Evolutionary conservation across 2,113 vertebrate species (phyloP).

Genomic region (Lynx canadensis): DNA sequence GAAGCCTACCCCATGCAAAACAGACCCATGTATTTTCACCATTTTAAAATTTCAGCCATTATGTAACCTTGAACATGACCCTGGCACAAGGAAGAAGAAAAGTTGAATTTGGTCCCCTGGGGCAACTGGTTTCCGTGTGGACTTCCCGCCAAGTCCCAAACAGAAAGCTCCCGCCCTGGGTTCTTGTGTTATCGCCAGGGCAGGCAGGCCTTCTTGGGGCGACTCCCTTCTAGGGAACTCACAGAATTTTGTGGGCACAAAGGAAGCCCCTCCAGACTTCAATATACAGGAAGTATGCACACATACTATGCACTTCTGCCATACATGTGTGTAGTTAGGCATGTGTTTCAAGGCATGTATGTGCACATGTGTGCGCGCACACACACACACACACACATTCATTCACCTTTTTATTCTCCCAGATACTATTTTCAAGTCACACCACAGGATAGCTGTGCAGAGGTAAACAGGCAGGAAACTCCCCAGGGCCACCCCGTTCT

Average conservation of each 20-base stretch:
- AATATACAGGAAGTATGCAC: background rate
- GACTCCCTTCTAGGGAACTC: constrained; percentile 37
- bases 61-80: constrained; percentile 78
- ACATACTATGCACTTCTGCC: background rate
- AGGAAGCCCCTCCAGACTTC: constrained; percentile 50
- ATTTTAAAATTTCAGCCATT: constrained; percentile 79
- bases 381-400: background rate
- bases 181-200: constrained; percentile 71
- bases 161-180: constrained; percentile 78
- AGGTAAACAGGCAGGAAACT: background rate
- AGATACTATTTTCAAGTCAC: background rate
- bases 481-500: no score
- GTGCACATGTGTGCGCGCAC: fast-evolving
- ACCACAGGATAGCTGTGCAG: background rate
- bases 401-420: background rate
- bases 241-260: constrained; percentile 46
- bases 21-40: constrained; percentile 69
- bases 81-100: constrained; percentile 78
- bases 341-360: background rate
- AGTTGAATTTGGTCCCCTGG: constrained; percentile 75
- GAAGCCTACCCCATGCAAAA: constrained; percentile 55
- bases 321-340: fast-evolving
- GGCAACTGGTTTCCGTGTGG: constrained; percentile 76
- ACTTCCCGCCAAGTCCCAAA: constrained; percentile 80
- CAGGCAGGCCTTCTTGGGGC: constrained; percentile 63